Base-by-base conservation (phyloP, 2,888 invertebrate species). In the Syritta pipiens region DNA sequence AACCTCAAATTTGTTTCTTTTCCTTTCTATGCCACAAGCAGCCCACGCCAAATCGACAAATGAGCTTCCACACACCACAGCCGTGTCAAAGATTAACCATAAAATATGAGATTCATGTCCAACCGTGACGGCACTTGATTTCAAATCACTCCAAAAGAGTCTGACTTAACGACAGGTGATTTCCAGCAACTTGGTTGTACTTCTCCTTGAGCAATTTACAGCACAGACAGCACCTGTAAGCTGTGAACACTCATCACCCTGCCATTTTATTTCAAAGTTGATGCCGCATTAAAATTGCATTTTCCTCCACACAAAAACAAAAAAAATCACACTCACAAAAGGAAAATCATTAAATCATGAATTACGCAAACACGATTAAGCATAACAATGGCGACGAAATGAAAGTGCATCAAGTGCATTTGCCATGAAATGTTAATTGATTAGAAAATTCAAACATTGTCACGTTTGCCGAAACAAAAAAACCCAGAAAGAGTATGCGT, bases 401-500 rank as follows among this genome's bases (percentile, higher is more conserved):
- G 30, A 28, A 12, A 24, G 19, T n/a, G 48, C 9, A 42, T 24
- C 40, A 68, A 42, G n/a, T 17, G 20, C 22, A 53, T 46, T 71
- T 28, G 22, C 46, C 69, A 62, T 46, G 35, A 62, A 28, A 46
- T 44, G 37, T 37, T 24, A 55, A 55, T 40, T 51, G 42, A 59
- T 60, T 44, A 42, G n/a, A 32, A 40, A 46, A 28, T 46, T 71
- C 17, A 46, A 60, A 51, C 19, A 12, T 69, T 49, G 60, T 14
- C 69, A 69, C 42, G 59, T 57, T 44, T 19, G 30, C 22, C n/a
- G n/a, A n/a, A n/a, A n/a, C n/a, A n/a, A n/a, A 20, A 5, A 19
- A 10, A 37, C n/a, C 3, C 5, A 20, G 9, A 14, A 37, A 37
- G 74, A 53, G 74, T 68, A 75, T 75, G 68, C 26, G 74, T 68